Evolutionary conservation across 2,797 vertebrate genomes (phyloP).

Genomic region (Scleropages formosus): DNA sequence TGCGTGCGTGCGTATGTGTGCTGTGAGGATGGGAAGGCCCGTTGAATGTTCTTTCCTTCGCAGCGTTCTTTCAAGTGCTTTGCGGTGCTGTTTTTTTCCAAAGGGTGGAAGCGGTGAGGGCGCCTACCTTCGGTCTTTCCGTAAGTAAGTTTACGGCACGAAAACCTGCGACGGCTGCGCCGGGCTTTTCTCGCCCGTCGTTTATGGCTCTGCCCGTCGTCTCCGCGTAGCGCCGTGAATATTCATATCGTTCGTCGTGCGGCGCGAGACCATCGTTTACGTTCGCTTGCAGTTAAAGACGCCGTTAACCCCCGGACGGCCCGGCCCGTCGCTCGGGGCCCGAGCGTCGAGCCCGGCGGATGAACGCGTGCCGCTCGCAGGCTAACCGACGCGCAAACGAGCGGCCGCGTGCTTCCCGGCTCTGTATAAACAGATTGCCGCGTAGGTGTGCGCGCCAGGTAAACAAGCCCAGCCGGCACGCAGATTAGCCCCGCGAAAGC

Average conservation of each 20-base stretch:
- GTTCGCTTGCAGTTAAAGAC: background rate
- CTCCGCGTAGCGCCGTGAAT: background rate
- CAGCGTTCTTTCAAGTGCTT: slow-evolving; percentile 52
- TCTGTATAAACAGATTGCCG: slow-evolving; percentile 28
- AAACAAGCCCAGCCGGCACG: slow-evolving; percentile 35
- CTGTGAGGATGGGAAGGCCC: no score
- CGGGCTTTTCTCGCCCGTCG: background rate
- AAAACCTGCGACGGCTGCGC: background rate
- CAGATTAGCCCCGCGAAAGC: slow-evolving; percentile 26
- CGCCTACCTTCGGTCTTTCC: no score
- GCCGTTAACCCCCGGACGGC: background rate
- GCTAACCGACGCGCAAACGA: slow-evolving; percentile 32
- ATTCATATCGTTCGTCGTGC: background rate
- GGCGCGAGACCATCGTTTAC: background rate
- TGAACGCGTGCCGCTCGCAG: background rate
- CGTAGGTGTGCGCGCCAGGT: slow-evolving; percentile 30
- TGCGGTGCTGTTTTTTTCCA: background rate
- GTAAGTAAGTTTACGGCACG: background rate
- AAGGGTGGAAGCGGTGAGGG: no score
- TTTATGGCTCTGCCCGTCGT: background rate
- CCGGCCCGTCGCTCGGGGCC: background rate
- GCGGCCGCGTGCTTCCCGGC: slow-evolving; percentile 26
- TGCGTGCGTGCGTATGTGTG: slow-evolving; percentile 33
- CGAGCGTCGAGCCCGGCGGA: background rate
- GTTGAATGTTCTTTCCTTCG: slow-evolving; percentile 64